Conservation (phyloP, 1,140 invertebrate species). For the Thaumatotibia leucotreta region DNA sequence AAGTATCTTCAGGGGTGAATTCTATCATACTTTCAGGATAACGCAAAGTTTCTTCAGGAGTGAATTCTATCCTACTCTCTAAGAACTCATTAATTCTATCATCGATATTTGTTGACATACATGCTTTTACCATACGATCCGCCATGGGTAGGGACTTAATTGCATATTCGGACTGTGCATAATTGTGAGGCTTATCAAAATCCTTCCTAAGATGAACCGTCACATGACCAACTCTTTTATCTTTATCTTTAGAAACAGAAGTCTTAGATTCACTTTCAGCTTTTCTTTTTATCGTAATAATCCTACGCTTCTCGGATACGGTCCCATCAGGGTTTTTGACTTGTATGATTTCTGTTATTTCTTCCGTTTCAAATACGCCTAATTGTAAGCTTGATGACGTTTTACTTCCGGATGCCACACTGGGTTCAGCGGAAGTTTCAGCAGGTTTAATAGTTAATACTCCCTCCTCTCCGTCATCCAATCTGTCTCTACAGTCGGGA, state of each 20-base stretch:
- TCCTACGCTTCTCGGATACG: slow-evolving; percentile 38
- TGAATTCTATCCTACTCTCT: too few relatives aligned
- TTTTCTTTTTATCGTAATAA: slow-evolving; percentile 42
- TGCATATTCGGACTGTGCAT: neutral
- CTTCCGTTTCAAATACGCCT: slow-evolving; percentile 42
- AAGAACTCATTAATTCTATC: too few relatives aligned
- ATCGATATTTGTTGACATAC: neutral
- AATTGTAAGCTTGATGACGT: slow-evolving; percentile 25
- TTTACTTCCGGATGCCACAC: neutral
- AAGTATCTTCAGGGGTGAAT: too few relatives aligned
- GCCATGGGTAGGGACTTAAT: neutral
- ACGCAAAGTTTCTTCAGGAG: too few relatives aligned
- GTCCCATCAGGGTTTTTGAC: slow-evolving; percentile 44
- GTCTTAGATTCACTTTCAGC: slow-evolving; percentile 15
- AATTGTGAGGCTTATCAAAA: neutral
- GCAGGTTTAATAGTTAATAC: neutral
- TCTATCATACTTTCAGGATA: too few relatives aligned
- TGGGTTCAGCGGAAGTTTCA: neutral
- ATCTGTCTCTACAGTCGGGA: slow-evolving; percentile 13
- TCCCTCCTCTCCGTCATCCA: slow-evolving; percentile 13
- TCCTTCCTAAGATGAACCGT: neutral
- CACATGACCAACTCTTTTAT: neutral
- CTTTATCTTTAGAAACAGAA: neutral
- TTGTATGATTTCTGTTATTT: slow-evolving; percentile 43
- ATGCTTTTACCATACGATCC: neutral